phyloP scores from a whole-genome alignment of 2,888 invertebrate genomes.

The Pinctada fucata region DNA sequence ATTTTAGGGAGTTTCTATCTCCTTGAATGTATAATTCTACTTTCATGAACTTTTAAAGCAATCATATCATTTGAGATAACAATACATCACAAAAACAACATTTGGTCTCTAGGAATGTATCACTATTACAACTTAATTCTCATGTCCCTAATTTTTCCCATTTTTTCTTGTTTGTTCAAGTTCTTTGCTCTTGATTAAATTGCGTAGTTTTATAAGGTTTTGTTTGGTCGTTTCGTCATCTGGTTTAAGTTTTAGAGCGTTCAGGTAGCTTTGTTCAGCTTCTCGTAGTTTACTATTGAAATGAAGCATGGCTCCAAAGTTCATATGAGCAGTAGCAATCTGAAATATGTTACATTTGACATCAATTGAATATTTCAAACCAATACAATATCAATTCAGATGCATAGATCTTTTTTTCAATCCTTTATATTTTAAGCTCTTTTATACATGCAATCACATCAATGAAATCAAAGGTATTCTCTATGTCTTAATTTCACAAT shows the following conservation, averaged over 20 bases:
- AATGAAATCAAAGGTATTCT: too few species aligned
- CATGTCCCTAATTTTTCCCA: not conserved
- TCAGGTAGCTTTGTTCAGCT: slow-evolving; percentile 90
- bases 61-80: too few species aligned
- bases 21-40: too few species aligned
- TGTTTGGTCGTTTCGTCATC: slow-evolving; percentile 91
- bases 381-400: not conserved
- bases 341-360: slow-evolving; percentile 78
- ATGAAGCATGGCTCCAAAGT: slow-evolving; percentile 96
- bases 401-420: not conserved
- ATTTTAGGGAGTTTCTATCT: too few species aligned
- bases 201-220: slow-evolving; percentile 88
- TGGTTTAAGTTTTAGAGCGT: slow-evolving; percentile 91
- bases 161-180: not conserved
- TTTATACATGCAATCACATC: too few species aligned
- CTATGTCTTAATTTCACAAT: too few species aligned
- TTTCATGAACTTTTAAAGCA: too few species aligned
- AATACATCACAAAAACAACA: too few species aligned
- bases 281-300: slow-evolving; percentile 92
- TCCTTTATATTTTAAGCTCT: not conserved
- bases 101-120: too few species aligned
- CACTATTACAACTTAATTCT: too few species aligned
- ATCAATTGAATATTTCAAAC: not conserved
- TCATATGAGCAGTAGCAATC: slow-evolving; percentile 94
- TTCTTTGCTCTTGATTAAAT: slow-evolving; percentile 72